These are phyloP conservation scores for mouse (Mus musculus) DNA, from an alignment of 2,113 vertebrate species.

Conservation along the genomic window GRCm39 chr7:93026001-93026500, in stretches of 20 bases:
- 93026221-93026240: background rate
- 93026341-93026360: constrained; percentile 86
- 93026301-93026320: constrained; percentile 60
- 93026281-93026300: constrained; percentile 4
- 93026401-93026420: constrained; percentile 84
- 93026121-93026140: background rate
- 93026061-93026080: background rate
- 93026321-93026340: constrained; percentile 72
- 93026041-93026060: no score
- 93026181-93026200: background rate
- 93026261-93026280: background rate
- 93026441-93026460: constrained; percentile 73
- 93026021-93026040: no score
- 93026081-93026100: background rate
- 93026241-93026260: constrained; percentile 39
- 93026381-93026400: constrained; percentile 82
- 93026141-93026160: background rate
- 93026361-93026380: constrained; percentile 82
- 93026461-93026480: constrained; percentile 74
- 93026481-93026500: constrained; percentile 85
- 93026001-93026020: accelerated
- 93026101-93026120: background rate
- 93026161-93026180: background rate
- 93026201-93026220: background rate
- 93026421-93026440: constrained; percentile 82